Evolutionary conservation across 2,888 invertebrate genomes (phyloP).

Genomic region (Caenorhabditis uteleia): DNA sequence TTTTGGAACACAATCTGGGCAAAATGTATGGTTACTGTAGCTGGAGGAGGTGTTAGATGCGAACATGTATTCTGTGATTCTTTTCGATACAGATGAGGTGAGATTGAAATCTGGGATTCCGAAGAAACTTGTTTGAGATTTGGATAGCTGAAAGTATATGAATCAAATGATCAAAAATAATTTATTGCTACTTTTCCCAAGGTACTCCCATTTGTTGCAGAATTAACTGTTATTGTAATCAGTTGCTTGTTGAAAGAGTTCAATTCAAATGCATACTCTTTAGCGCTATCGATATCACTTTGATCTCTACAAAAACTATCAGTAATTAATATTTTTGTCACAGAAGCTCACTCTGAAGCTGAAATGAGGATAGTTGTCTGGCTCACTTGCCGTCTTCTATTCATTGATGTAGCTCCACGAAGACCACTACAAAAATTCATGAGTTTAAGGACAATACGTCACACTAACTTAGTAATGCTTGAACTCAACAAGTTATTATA

Average conservation of each 20-base stretch:
- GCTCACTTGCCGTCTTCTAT: constrained; percentile 13
- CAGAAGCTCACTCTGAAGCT: constrained; percentile 16
- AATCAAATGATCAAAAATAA: background rate
- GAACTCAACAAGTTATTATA: too few species aligned
- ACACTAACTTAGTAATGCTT: constrained; percentile 16
- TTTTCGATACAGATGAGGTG: constrained; percentile 8
- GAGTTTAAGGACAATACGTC: background rate
- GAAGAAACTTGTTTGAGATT: constrained; percentile 14
- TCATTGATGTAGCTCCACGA: constrained; percentile 13
- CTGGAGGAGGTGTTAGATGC: constrained; percentile 8
- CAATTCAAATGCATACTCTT: constrained; percentile 10
- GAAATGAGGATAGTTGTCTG: constrained; percentile 26
- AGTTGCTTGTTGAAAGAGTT: constrained; percentile 18
- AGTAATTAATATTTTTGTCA: background rate
- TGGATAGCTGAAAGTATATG: constrained; percentile 5
- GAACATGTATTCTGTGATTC: constrained; percentile 25
- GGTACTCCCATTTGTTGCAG: constrained; percentile 13
- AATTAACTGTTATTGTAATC: constrained; percentile 23
- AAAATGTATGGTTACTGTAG: constrained; percentile 8
- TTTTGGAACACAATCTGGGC: constrained; percentile 38
- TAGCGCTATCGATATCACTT: constrained; percentile 21
- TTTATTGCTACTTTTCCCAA: constrained; percentile 8
- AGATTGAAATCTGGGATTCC: constrained; percentile 16
- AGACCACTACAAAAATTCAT: constrained; percentile 11
- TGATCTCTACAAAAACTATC: constrained; percentile 13